Evolutionary conservation across 1,140 invertebrate species (phyloP).

Genomic region (Hypothenemus hampei): DNA sequence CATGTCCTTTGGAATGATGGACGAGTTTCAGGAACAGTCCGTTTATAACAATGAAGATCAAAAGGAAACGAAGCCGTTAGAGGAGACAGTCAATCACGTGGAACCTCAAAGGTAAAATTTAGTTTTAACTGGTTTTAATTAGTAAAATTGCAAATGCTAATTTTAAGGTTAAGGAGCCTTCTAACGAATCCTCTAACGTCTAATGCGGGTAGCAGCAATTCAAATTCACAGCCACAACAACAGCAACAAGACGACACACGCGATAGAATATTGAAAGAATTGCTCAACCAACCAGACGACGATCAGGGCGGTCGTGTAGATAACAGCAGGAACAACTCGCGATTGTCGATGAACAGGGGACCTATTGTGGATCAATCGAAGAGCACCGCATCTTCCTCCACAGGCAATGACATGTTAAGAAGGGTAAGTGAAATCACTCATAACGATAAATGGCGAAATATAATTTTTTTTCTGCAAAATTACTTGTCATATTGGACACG

Average conservation of each 20-base stretch:
- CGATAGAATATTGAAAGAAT: conserved; percentile 65
- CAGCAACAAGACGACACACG: conserved; percentile 47
- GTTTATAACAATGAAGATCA: conserved; percentile 40
- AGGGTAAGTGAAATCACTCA: conserved; percentile 58
- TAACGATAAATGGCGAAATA: too few species aligned
- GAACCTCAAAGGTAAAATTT: conserved; percentile 25
- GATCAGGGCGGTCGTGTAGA: conserved; percentile 55
- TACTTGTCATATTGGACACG: too few species aligned
- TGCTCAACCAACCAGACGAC: conserved; percentile 79
- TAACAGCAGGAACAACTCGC: conserved; percentile 42
- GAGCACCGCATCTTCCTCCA: conserved; percentile 43
- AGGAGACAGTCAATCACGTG: conserved; percentile 35
- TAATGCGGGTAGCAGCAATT: conserved; percentile 55
- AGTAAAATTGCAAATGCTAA: not conserved
- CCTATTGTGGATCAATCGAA: conserved; percentile 40
- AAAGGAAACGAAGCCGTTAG: conserved; percentile 43
- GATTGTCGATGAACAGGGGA: conserved; percentile 37
- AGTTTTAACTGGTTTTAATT: not conserved
- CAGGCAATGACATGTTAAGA: conserved; percentile 66
- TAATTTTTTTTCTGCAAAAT: too few species aligned
- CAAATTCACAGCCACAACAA: conserved; percentile 12
- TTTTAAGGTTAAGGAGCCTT: conserved; percentile 38
- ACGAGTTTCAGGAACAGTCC: conserved; percentile 43
- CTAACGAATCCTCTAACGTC: conserved; percentile 43
- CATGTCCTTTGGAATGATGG: conserved; percentile 56